phyloP scores from a whole-genome alignment of 2,113 vertebrate species.

The Leptodactylus fuscus region DNA sequence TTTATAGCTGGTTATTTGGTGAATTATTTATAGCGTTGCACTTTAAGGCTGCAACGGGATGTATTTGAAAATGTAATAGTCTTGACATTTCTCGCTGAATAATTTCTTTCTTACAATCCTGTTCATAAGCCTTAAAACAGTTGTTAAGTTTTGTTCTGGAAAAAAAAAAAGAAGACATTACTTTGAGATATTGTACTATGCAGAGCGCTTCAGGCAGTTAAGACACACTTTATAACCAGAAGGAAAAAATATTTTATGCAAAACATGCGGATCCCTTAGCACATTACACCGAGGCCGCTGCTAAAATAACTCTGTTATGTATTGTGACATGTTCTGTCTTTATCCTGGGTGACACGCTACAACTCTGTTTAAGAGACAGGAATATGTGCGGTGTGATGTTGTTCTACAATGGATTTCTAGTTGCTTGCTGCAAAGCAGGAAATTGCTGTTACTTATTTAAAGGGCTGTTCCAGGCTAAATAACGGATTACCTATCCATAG shows the following conservation, averaged over 20 bases:
- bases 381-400: not conserved
- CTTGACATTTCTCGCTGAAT: slow-evolving; percentile 56
- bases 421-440: too few relatives aligned
- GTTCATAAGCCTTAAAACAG: slow-evolving; percentile 53
- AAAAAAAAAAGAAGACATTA: slow-evolving; percentile 24
- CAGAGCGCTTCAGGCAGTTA: slow-evolving; percentile 50
- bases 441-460: not conserved
- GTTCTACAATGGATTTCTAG: not conserved
- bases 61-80: slow-evolving; percentile 57
- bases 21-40: slow-evolving; percentile 59
- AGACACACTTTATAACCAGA: slow-evolving; percentile 48
- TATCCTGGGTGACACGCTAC: not conserved
- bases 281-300: slow-evolving; percentile 15
- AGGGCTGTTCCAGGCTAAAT: too few relatives aligned
- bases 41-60: slow-evolving; percentile 53
- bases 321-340: slow-evolving; percentile 18
- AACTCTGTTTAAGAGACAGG: slow-evolving; percentile 1
- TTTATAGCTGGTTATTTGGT: slow-evolving; percentile 56
- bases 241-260: slow-evolving; percentile 50
- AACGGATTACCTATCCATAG: too few relatives aligned
- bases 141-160: slow-evolving; percentile 49
- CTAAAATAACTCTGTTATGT: slow-evolving; percentile 20
- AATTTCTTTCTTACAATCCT: slow-evolving; percentile 54
- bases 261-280: slow-evolving; percentile 27
- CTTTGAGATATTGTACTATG: slow-evolving; percentile 43